Evolutionary conservation across 2,888 invertebrate species (phyloP).

Genomic region (Hydrotaea cyrtoneurina): DNA sequence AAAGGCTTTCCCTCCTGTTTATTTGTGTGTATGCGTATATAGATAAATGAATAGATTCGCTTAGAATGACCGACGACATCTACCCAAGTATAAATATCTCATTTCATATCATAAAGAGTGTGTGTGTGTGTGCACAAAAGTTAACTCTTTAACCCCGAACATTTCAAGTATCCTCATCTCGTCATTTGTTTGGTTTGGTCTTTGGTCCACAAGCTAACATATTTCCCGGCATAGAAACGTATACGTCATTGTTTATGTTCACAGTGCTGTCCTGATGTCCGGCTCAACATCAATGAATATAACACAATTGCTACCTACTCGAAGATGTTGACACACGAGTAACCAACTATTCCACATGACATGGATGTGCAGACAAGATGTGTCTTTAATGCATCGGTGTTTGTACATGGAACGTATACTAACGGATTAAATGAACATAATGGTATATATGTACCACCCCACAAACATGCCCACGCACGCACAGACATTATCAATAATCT

Average conservation of each 20-base stretch:
- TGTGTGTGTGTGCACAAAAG: not conserved
- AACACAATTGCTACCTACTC: not conserved
- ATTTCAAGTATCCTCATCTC: not conserved
- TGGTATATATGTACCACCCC: not conserved
- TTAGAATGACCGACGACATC: not conserved
- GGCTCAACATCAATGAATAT: not conserved
- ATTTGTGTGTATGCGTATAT: too few relatives aligned
- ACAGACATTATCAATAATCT: not conserved
- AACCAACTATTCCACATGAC: not conserved
- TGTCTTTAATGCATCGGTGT: not conserved
- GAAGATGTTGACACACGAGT: not conserved
- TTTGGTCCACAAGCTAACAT: not conserved
- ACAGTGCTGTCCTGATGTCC: not conserved
- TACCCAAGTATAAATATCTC: not conserved
- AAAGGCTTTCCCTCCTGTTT: too few relatives aligned
- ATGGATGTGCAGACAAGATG: constrained; percentile 9
- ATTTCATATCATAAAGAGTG: not conserved
- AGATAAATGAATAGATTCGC: too few relatives aligned
- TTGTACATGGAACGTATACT: constrained; percentile 2
- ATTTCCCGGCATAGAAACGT: not conserved
- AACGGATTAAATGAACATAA: constrained; percentile 17
- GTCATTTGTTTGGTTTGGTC: not conserved
- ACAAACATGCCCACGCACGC: not conserved
- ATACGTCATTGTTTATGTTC: not conserved
- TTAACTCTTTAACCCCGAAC: constrained; percentile 20